Conservation (phyloP, 2,888 invertebrate species). For the Melieria picta region DNA sequence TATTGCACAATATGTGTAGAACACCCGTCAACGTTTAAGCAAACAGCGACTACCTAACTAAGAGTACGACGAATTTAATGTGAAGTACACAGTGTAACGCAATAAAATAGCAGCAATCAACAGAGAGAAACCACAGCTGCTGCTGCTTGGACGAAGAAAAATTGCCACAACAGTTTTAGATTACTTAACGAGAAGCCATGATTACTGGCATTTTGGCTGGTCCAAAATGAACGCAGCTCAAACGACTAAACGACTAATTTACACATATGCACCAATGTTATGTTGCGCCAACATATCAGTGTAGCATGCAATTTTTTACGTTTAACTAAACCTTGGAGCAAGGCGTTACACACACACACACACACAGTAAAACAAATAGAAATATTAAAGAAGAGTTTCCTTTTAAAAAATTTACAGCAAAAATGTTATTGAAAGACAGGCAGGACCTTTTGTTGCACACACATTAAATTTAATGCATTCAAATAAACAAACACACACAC, state of each 20-base stretch:
- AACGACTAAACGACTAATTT: not conserved
- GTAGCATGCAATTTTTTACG: constrained; percentile 4
- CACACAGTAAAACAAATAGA: not conserved
- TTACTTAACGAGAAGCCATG: constrained; percentile 26
- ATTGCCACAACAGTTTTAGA: not conserved
- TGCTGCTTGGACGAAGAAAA: not conserved
- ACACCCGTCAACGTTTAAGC: no score
- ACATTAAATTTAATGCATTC: not conserved
- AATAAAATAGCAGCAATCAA: not conserved
- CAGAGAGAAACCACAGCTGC: not conserved
- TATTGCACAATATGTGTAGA: no score
- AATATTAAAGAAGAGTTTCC: not conserved
- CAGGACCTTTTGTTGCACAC: constrained; percentile 54
- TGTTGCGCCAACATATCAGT: no score
- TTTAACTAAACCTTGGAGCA: not conserved
- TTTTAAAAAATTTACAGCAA: not conserved
- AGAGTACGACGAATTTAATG: no score
- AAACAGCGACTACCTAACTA: no score
- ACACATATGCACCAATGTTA: constrained; percentile 20
- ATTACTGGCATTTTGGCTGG: constrained; percentile 57
- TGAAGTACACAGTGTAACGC: no score
- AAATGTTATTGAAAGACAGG: constrained; percentile 44
- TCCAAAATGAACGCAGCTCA: constrained; percentile 52
- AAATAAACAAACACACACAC: not conserved
- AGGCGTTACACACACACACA: no score